phyloP scores from a whole-genome alignment of 2,888 invertebrate species.

The Drosophila trichaetosa region DNA sequence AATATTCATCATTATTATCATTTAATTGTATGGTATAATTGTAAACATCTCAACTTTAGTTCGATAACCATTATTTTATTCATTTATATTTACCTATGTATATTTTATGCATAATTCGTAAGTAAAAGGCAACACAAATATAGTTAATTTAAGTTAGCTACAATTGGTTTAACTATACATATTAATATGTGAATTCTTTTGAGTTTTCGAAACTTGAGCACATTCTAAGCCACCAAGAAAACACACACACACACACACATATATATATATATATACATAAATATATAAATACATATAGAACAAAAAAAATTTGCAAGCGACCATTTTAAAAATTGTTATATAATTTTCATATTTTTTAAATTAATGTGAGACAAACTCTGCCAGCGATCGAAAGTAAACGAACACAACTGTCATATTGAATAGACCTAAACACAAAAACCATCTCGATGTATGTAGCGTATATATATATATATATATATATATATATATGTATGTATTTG shows the following conservation, averaged over 20 bases:
- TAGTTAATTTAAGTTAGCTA: slow-evolving; percentile 74
- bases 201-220: slow-evolving; percentile 64
- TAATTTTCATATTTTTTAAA: slow-evolving; percentile 56
- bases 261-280: slow-evolving; percentile 11
- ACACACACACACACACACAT: slow-evolving; percentile 36
- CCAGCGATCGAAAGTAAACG: slow-evolving; percentile 72
- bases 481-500: slow-evolving; percentile 49
- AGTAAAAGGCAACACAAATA: slow-evolving; percentile 44
- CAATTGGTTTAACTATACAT: slow-evolving; percentile 59
- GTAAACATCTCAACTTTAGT: slow-evolving; percentile 58
- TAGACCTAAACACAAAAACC: slow-evolving; percentile 54
- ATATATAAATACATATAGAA: slow-evolving; percentile 21
- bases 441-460: slow-evolving; percentile 74
- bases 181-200: slow-evolving; percentile 34
- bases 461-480: slow-evolving; percentile 38
- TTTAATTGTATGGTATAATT: slow-evolving; percentile 40
- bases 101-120: slow-evolving; percentile 27
- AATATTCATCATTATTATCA: slow-evolving; percentile 64
- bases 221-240: slow-evolving; percentile 59
- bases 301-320: slow-evolving; percentile 19
- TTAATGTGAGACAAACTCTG: slow-evolving; percentile 46
- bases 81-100: slow-evolving; percentile 31
- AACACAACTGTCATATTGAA: slow-evolving; percentile 77
- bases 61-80: slow-evolving; percentile 43
- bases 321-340: slow-evolving; percentile 64